These are phyloP conservation scores for Eudyptes chrysolophus DNA, from an alignment of 2,113 vertebrate species.

Conservation along the genomic window DNA sequence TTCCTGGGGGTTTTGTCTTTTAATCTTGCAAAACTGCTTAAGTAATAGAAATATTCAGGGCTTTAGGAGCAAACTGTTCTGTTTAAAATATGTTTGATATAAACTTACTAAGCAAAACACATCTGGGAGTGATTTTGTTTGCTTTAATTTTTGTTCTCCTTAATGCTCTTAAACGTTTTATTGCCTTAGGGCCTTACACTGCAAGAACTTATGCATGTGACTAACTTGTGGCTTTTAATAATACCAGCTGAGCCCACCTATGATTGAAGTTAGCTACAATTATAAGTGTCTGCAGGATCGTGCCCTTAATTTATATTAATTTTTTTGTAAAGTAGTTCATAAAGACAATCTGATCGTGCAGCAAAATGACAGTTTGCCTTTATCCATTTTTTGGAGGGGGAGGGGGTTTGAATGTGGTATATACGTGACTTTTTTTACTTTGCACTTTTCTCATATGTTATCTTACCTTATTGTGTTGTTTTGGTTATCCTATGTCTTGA, in stretches of 20 bases:
- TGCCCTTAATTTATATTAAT: slow-evolving; percentile 62
- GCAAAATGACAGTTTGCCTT: slow-evolving; percentile 68
- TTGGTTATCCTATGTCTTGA: slow-evolving; percentile 52
- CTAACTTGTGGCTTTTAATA: slow-evolving; percentile 54
- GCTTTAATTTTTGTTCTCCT: slow-evolving; percentile 74
- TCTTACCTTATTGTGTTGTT: slow-evolving; percentile 50
- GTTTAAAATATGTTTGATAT: slow-evolving; percentile 70
- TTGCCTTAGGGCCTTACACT: slow-evolving; percentile 59
- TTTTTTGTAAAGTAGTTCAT: slow-evolving; percentile 64
- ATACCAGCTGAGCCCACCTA: slow-evolving; percentile 11
- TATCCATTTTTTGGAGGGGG: neutral
- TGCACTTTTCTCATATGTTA: slow-evolving; percentile 73
- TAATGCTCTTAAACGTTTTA: slow-evolving; percentile 72
- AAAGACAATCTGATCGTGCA: slow-evolving; percentile 71
- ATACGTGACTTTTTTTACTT: slow-evolving; percentile 63
- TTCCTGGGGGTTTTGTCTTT: slow-evolving; percentile 61
- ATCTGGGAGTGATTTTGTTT: slow-evolving; percentile 62
- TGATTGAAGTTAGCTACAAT: neutral
- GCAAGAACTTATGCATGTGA: slow-evolving; percentile 42
- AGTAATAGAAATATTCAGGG: slow-evolving; percentile 68
- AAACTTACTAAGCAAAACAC: slow-evolving; percentile 63
- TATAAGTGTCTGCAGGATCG: slow-evolving; percentile 32
- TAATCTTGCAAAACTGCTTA: slow-evolving; percentile 75
- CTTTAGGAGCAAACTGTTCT: slow-evolving; percentile 66
- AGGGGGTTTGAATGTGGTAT: slow-evolving; percentile 46